These are phyloP conservation scores for Ficedula albicollis DNA, from an alignment of 2,797 vertebrate species.

Conservation along the genomic window DNA sequence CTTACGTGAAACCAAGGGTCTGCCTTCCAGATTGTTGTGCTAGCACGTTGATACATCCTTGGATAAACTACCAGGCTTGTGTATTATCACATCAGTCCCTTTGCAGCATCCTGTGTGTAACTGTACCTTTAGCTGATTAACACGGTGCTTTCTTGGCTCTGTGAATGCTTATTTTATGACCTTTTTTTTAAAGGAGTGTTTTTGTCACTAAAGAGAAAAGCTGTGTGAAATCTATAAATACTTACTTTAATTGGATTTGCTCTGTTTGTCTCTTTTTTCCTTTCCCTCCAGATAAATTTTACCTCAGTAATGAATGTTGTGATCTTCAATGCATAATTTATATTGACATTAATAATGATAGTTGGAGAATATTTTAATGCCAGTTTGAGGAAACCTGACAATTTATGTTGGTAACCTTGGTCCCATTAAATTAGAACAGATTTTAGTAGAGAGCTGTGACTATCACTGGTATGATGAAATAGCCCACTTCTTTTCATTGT, in stretches of 20 bases:
- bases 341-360: slow-evolving; percentile 49
- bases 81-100: neutral
- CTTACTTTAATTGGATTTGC: slow-evolving; percentile 13
- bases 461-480: slow-evolving; percentile 1
- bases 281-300: slow-evolving; percentile 14
- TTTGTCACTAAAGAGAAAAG: neutral
- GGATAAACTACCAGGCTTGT: neutral
- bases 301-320: slow-evolving; percentile 2
- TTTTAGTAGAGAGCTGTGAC: neutral
- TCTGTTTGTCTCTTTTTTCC: neutral
- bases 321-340: slow-evolving; percentile 61
- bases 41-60: neutral
- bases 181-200: neutral
- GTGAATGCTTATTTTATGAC: neutral
- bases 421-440: slow-evolving; percentile 28
- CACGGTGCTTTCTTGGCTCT: neutral
- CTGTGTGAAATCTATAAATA: neutral
- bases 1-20: neutral
- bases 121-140: neutral
- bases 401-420: slow-evolving; percentile 11
- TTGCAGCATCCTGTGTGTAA: neutral
- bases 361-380: slow-evolving; percentile 39
- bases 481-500: slow-evolving; percentile 20
- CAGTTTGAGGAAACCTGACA: slow-evolving; percentile 48
- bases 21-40: slow-evolving; percentile 11